Percentiles rank a stretch among this genome's conserved stretches.
Conservation (phyloP, 2,797 vertebrate genomes). For the Manis pentadactyla region DNA sequence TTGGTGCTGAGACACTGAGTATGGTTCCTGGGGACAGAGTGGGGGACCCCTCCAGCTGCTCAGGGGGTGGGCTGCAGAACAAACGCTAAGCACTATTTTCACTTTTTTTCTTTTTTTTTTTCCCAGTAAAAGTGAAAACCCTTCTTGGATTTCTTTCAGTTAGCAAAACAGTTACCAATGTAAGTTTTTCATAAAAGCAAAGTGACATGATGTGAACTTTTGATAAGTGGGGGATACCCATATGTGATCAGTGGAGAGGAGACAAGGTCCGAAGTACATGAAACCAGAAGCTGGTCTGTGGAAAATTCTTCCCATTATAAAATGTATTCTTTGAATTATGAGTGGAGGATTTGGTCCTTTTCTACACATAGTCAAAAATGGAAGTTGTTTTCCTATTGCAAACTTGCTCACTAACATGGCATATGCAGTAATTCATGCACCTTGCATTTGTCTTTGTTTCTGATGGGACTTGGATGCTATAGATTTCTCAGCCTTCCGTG, state of each 20-base stretch:
- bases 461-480: background rate
- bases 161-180: background rate
- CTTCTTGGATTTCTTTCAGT: background rate
- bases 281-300: background rate
- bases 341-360: background rate
- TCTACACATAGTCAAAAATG: background rate
- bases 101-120: background rate
- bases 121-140: background rate
- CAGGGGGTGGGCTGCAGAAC: background rate
- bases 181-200: background rate
- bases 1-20: background rate
- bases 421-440: background rate
- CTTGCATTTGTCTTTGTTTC: background rate
- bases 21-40: background rate
- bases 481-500: background rate
- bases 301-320: background rate
- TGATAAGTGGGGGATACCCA: background rate
- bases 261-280: background rate
- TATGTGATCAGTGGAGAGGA: background rate
- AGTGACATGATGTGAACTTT: background rate
- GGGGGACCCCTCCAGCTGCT: background rate
- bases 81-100: background rate
- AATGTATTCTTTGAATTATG: background rate
- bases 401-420: background rate
- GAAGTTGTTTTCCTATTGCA: background rate